These are phyloP conservation scores for Sphaerodactylus townsendi DNA, from an alignment of 2,113 vertebrate genomes.

Conservation along the genomic window DNA sequence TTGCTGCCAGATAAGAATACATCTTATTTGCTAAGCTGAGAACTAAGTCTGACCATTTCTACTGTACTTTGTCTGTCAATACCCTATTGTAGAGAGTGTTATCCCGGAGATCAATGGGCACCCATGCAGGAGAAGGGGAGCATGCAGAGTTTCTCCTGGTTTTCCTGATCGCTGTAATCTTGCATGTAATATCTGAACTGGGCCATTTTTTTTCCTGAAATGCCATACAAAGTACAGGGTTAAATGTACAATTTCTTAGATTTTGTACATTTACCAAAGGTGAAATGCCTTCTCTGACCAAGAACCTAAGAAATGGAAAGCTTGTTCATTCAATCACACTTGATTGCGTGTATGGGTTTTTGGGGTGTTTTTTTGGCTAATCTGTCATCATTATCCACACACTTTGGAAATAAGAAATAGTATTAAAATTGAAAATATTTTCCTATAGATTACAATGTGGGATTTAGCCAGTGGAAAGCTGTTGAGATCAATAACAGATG, in stretches of 20 bases:
- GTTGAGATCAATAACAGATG: conserved; percentile 93
- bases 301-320: neutral
- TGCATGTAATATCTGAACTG: neutral
- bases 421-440: conserved; percentile 53
- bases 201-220: too few species aligned
- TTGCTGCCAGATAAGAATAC: neutral
- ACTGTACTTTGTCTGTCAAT: neutral
- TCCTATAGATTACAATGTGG: conserved; percentile 96
- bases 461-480: conserved; percentile 97
- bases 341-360: neutral
- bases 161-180: neutral
- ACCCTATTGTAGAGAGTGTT: neutral
- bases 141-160: neutral
- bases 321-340: neutral
- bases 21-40: neutral
- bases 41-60: neutral
- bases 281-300: neutral
- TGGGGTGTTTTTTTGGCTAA: neutral
- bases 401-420: neutral
- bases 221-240: too few species aligned
- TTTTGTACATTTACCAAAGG: neutral
- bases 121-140: too few species aligned
- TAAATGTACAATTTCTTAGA: too few species aligned
- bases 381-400: neutral
- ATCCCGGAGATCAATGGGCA: neutral